Percentiles rank a stretch among this genome's conserved stretches.
phyloP scores from a whole-genome alignment of 2,888 invertebrate genomes.

The Furcula furcula region DNA sequence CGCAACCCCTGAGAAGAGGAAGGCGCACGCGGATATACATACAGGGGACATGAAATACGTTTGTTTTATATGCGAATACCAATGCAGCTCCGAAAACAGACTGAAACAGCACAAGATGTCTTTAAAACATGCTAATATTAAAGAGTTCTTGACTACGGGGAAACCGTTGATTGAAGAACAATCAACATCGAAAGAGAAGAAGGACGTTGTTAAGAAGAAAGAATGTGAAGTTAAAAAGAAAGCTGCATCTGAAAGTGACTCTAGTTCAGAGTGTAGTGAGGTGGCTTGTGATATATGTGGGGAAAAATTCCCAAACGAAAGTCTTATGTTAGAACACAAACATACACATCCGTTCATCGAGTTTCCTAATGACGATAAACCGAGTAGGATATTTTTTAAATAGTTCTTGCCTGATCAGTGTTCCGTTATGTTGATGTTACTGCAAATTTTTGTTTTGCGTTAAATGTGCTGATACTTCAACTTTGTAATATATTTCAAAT shows the following conservation, averaged over 20 bases:
- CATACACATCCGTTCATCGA: slow-evolving; percentile 74
- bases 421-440: slow-evolving; percentile 9
- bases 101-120: slow-evolving; percentile 65
- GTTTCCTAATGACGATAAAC: slow-evolving; percentile 72
- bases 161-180: slow-evolving; percentile 48
- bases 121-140: slow-evolving; percentile 66
- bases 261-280: slow-evolving; percentile 17
- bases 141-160: slow-evolving; percentile 60
- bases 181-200: slow-evolving; percentile 43
- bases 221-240: slow-evolving; percentile 43
- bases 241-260: slow-evolving; percentile 25
- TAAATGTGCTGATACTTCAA: no score
- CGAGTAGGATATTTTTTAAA: slow-evolving; percentile 77
- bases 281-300: slow-evolving; percentile 70
- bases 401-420: slow-evolving; percentile 41
- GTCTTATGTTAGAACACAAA: slow-evolving; percentile 67
- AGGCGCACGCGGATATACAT: slow-evolving; percentile 63
- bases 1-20: slow-evolving; percentile 64
- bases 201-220: slow-evolving; percentile 35
- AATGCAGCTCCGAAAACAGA: slow-evolving; percentile 68
- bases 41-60: slow-evolving; percentile 75
- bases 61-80: slow-evolving; percentile 74
- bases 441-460: slow-evolving; percentile 1
- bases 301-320: slow-evolving; percentile 57
- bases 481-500: no score